Evolutionary conservation across 2,797 vertebrate genomes (phyloP).

Genomic region (Eulemur coronatus): DNA sequence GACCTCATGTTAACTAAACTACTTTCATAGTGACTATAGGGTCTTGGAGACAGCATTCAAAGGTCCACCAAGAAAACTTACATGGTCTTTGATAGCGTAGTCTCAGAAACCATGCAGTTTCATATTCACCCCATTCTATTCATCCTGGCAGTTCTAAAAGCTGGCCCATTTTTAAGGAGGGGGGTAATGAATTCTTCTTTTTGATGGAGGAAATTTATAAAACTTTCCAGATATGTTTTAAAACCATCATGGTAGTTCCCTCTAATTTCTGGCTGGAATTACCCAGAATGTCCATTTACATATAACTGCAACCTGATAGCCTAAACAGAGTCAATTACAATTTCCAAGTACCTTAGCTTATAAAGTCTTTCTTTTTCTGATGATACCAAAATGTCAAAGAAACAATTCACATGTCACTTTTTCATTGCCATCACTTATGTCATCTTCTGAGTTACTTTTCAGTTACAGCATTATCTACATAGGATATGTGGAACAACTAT

Average conservation of each 20-base stretch:
- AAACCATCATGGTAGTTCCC: not conserved
- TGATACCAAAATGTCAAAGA: not conserved
- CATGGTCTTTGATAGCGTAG: not conserved
- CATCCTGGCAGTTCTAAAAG: not conserved
- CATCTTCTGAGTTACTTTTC: not conserved
- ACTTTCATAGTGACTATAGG: not conserved
- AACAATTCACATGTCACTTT: not conserved
- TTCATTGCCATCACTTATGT: not conserved
- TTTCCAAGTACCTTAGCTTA: not conserved
- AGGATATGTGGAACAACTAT: conserved; percentile 58
- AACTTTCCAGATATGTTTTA: not conserved
- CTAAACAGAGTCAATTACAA: not conserved
- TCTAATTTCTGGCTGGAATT: not conserved
- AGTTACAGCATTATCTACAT: not conserved
- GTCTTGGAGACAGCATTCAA: not conserved
- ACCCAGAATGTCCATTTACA: rapidly evolving
- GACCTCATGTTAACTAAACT: not conserved
- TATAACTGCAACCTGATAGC: not conserved
- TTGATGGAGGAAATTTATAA: not conserved
- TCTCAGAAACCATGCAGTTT: not conserved
- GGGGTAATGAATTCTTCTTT: not conserved
- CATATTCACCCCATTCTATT: not conserved
- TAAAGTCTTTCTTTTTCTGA: not conserved
- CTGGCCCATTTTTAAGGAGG: not conserved
- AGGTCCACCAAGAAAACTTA: not conserved